These are phyloP conservation scores for Caenorhabditis sp. DNA, from an alignment of 2,888 invertebrate genomes.

Conservation along the genomic window DNA sequence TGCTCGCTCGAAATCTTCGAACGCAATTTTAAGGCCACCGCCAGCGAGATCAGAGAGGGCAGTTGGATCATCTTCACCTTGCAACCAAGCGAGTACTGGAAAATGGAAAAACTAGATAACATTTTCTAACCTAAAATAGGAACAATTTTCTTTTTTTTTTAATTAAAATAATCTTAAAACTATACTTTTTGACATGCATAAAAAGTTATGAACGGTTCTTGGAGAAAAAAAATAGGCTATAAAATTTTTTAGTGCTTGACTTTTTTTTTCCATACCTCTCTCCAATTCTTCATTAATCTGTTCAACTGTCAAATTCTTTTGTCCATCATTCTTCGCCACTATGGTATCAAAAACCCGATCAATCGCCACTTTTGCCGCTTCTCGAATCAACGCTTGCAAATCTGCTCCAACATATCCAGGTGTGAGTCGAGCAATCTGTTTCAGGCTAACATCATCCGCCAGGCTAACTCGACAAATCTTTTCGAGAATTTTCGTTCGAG, in stretches of 20 bases:
- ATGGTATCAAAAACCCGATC: slow-evolving; percentile 75
- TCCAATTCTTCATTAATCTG: slow-evolving; percentile 57
- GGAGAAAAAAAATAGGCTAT: too few species aligned
- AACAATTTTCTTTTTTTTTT: too few species aligned
- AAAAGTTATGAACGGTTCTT: too few species aligned
- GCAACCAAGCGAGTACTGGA: slow-evolving; percentile 59
- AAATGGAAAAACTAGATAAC: background rate
- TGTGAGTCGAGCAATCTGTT: slow-evolving; percentile 82
- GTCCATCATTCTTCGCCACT: slow-evolving; percentile 40
- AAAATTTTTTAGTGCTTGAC: too few species aligned
- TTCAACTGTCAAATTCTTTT: slow-evolving; percentile 47
- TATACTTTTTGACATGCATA: too few species aligned
- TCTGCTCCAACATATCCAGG: slow-evolving; percentile 95
- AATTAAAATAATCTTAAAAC: too few species aligned
- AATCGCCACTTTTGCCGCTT: slow-evolving; percentile 87
- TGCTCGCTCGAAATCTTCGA: slow-evolving; percentile 63
- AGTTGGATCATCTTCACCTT: slow-evolving; percentile 56
- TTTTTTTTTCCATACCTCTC: slow-evolving; percentile 42
- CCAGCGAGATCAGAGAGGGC: slow-evolving; percentile 48
- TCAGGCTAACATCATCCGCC: slow-evolving; percentile 79
- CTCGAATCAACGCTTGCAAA: slow-evolving; percentile 77
- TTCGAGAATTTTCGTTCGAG: slow-evolving; percentile 75
- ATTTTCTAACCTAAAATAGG: background rate
- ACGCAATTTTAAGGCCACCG: slow-evolving; percentile 45
- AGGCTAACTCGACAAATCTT: slow-evolving; percentile 76